These are phyloP conservation scores for Ceratosolen fusciceps DNA, from an alignment of 1,140 invertebrate genomes.

Conservation along the genomic window DNA sequence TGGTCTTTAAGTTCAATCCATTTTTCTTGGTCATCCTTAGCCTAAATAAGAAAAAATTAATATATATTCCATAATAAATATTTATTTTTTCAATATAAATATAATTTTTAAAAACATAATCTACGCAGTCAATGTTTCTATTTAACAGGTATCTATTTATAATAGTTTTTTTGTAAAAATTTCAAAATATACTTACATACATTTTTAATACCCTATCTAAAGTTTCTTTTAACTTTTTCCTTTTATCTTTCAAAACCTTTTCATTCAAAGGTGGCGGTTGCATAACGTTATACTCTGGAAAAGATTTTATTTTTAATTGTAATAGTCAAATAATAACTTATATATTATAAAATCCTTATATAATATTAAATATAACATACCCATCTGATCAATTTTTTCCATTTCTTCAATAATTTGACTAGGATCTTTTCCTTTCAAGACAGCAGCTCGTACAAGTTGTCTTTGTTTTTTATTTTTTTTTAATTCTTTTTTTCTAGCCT, in stretches of 20 bases:
- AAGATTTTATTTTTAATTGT: too few species aligned
- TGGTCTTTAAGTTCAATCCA: constrained; percentile 92
- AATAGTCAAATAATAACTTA: constrained; percentile 8
- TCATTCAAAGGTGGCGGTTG: constrained; percentile 95
- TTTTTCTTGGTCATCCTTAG: constrained; percentile 96
- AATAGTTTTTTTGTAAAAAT: too few species aligned
- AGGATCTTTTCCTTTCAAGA: constrained; percentile 98
- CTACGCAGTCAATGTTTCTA: too few species aligned
- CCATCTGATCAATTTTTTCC: constrained; percentile 98
- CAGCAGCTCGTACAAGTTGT: constrained; percentile 94
- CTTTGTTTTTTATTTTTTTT: constrained; percentile 99
- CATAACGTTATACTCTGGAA: constrained; percentile 93
- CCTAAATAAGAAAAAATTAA: constrained; percentile 70
- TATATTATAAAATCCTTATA: neutral
- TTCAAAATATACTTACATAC: constrained; percentile 87
- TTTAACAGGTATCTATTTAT: too few species aligned
- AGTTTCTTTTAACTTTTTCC: constrained; percentile 96
- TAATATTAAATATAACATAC: constrained; percentile 74
- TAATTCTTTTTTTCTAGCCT: constrained; percentile 95
- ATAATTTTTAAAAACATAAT: too few species aligned
- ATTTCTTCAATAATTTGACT: constrained; percentile 93
- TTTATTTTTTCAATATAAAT: neutral
- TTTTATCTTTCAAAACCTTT: constrained; percentile 96
- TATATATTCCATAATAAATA: neutral
- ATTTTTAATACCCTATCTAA: constrained; percentile 93